Conservation (phyloP, 2,113 vertebrate species). For the Callionymus lyra region DNA sequence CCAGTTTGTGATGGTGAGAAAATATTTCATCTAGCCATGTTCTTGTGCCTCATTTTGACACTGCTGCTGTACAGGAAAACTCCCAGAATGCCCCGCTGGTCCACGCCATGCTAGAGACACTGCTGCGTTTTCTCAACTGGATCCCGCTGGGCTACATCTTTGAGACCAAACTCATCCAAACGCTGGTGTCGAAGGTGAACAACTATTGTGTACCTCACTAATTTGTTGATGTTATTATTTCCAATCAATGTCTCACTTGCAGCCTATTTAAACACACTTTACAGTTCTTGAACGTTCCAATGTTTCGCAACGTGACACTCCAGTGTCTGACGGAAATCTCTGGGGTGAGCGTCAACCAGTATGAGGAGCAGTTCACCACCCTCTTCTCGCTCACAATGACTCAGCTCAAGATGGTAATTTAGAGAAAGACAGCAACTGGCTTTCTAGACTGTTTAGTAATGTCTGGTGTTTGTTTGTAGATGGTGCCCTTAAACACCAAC, state of each 20-base stretch:
- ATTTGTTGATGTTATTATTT: too few relatives aligned
- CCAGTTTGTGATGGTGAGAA: slow-evolving; percentile 96
- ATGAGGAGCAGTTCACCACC: slow-evolving; percentile 95
- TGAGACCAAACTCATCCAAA: slow-evolving; percentile 98
- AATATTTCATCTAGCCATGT: neutral
- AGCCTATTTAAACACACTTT: too few relatives aligned
- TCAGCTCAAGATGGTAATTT: slow-evolving; percentile 91
- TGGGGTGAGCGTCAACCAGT: slow-evolving; percentile 95
- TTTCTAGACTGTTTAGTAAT: neutral
- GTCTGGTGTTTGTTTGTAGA: too few relatives aligned
- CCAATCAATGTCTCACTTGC: too few relatives aligned
- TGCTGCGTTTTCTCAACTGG: slow-evolving; percentile 98
- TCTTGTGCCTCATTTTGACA: neutral
- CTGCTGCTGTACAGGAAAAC: slow-evolving; percentile 75
- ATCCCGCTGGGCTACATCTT: slow-evolving; percentile 98
- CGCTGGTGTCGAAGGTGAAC: slow-evolving; percentile 93
- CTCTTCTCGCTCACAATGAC: slow-evolving; percentile 98
- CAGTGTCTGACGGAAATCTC: slow-evolving; percentile 99
- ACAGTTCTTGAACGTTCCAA: slow-evolving; percentile 96
- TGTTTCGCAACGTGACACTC: slow-evolving; percentile 97
- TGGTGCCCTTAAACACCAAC: slow-evolving; percentile 98
- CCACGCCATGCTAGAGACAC: slow-evolving; percentile 92
- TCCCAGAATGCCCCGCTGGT: slow-evolving; percentile 97
- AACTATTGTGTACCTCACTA: too few relatives aligned
- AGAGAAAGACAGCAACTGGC: neutral